These are phyloP conservation scores for Kryptopterus vitreolus DNA, from an alignment of 2,797 vertebrate species.

Conservation along the genomic window DNA sequence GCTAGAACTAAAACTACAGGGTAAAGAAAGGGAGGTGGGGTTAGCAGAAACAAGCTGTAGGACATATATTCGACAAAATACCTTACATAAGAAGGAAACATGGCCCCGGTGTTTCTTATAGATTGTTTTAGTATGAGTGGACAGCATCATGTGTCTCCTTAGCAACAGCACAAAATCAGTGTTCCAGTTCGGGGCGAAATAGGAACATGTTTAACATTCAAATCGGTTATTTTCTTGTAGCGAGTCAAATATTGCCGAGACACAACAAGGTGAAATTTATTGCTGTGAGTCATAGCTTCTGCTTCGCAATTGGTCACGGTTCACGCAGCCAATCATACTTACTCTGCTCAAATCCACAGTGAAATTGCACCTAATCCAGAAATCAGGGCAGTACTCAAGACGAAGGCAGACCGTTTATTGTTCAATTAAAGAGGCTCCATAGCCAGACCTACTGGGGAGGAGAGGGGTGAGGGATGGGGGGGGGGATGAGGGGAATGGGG, in stretches of 20 bases:
- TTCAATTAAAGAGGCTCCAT: conserved; percentile 34
- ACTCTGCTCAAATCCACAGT: conserved; percentile 35
- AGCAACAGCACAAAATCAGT: background rate
- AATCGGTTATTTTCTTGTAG: conserved; percentile 30
- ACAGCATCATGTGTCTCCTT: background rate
- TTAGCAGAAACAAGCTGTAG: background rate
- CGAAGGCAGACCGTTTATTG: conserved; percentile 30
- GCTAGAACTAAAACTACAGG: conserved; percentile 8
- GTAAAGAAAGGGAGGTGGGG: background rate
- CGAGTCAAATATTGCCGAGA: conserved; percentile 26
- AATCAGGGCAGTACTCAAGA: conserved; percentile 16
- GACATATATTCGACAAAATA: background rate
- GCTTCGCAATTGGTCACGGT: conserved; percentile 33
- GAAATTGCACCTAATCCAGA: conserved; percentile 39
- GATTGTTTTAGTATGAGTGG: conserved; percentile 6
- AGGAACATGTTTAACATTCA: conserved; percentile 17
- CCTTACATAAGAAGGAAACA: background rate
- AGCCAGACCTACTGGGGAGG: conserved; percentile 4
- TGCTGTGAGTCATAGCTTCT: conserved; percentile 32
- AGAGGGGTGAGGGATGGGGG: too few relatives aligned
- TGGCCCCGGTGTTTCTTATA: background rate
- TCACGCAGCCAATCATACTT: conserved; percentile 37
- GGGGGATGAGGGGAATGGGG: too few relatives aligned
- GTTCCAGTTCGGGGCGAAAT: conserved; percentile 9
- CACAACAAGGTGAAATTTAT: conserved; percentile 35